Base-by-base conservation (phyloP, 1,140 invertebrate genomes). In the Aculops lycopersici region DNA sequence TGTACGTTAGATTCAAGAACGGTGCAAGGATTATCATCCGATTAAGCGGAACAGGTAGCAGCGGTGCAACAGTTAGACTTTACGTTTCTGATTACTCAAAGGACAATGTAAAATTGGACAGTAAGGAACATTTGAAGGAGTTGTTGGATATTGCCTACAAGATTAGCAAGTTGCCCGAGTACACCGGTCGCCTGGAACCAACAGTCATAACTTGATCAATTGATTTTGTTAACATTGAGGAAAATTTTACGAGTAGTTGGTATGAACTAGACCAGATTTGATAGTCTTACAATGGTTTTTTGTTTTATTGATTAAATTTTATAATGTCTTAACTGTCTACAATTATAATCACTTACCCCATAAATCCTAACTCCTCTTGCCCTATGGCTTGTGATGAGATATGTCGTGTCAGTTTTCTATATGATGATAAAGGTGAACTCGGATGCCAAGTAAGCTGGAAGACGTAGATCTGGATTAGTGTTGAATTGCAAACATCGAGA, bases 181-280 rank as follows among this genome's bases (percentile, higher is more conserved):
- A 73, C 52, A 94, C 84, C 3, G 80, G 79, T 18, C 65, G 88
- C 38, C 64, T 74, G 43, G 64, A 68, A 43, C 90, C 90, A 46
- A 94, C 86, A 42, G 90, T 97, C 20, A 95, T 97, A 50, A 97
- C 90, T 51, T 97, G 81, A 73, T 8, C 17, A 41, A n/a, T n/a
- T n/a, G n/a, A n/a, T n/a, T n/a, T 36, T 3, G n/a, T 17, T n/a
- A 35, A 35, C 15, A 12, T 35, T 3, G 4, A 5, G 3, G 16
- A 16, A 3, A 4, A 41, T 18, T 41, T 8, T 41, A 31, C 24
- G 8, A n/a, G n/a, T 31, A 8, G n/a, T n/a, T 8, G n/a, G 8
- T 8, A 8, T 31, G 8, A 8, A 31, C 8, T 31, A 8, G 24
- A n/a, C 24, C 8, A n/a, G 8, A 8, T 31, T 31, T 31, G 8